A percentile compares a stretch with the other conserved stretches of the same genome.
These are phyloP conservation scores for Vultur gryphus DNA, from an alignment of 2,797 vertebrate species.

Conservation along the genomic window DNA sequence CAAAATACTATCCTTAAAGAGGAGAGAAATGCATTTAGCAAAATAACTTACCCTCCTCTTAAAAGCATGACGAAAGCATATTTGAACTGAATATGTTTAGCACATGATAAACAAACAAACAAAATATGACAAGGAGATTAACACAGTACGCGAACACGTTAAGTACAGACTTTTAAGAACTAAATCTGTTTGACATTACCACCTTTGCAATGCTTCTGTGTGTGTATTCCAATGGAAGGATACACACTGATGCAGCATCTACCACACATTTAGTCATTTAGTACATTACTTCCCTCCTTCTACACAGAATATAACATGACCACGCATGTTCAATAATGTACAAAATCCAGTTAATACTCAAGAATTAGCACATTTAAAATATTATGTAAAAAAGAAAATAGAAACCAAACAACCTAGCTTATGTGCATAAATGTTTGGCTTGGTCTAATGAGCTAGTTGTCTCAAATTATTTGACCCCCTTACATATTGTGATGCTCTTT, in stretches of 20 bases:
- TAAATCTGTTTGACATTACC: slow-evolving; percentile 42
- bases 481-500: not conserved
- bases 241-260: slow-evolving; percentile 20
- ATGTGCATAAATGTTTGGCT: not conserved
- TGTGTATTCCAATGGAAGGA: slow-evolving; percentile 20
- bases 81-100: slow-evolving; percentile 33
- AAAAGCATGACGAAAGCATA: slow-evolving; percentile 34
- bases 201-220: slow-evolving; percentile 42
- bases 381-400: slow-evolving; percentile 22
- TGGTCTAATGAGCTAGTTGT: slow-evolving; percentile 12
- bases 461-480: slow-evolving; percentile 41
- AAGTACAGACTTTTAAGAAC: slow-evolving; percentile 46
- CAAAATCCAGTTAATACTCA: not conserved
- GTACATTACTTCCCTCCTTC: slow-evolving; percentile 1
- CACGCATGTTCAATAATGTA: not conserved
- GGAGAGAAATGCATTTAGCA: not conserved
- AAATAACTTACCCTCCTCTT: slow-evolving; percentile 40
- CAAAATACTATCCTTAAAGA: slow-evolving; percentile 31
- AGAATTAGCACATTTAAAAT: slow-evolving; percentile 9
- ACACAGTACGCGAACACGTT: not conserved
- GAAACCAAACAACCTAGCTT: slow-evolving; percentile 7
- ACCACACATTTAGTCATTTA: slow-evolving; percentile 38
- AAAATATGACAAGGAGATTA: slow-evolving; percentile 49
- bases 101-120: slow-evolving; percentile 29
- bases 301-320: not conserved